Percentiles rank a stretch among this genome's conserved stretches.
These are phyloP conservation scores for Drosophila seguyi DNA, from an alignment of 1,140 invertebrate genomes.

Conservation along the genomic window DNA sequence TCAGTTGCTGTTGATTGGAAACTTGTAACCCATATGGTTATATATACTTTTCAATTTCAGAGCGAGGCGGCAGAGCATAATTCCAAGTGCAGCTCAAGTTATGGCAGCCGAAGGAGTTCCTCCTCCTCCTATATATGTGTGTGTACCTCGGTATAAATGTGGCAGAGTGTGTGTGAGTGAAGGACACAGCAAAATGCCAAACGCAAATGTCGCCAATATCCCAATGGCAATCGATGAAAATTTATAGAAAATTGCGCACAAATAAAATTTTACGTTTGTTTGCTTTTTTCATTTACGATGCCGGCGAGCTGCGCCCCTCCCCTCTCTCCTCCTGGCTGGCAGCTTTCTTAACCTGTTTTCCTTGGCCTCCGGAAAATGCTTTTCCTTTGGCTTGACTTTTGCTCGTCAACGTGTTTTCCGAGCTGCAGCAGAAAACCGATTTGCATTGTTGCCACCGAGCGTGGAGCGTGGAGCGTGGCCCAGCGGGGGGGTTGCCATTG, in stretches of 20 bases:
- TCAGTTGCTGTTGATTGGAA: conserved; percentile 74
- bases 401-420: conserved; percentile 57
- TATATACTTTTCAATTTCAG: conserved; percentile 66
- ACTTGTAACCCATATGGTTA: conserved; percentile 32
- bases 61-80: conserved; percentile 48
- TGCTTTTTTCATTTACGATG: conserved; percentile 81
- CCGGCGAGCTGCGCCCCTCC: conserved; percentile 14
- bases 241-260: conserved; percentile 83
- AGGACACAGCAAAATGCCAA: conserved; percentile 79
- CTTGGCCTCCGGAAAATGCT: conserved; percentile 60
- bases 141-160: conserved; percentile 5
- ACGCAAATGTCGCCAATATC: conserved; percentile 84
- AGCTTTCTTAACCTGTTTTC: conserved; percentile 52
- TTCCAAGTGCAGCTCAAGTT: conserved; percentile 74
- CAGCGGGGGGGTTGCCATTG: conserved; percentile 35
- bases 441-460: conserved; percentile 62
- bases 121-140: conserved; percentile 14
- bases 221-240: conserved; percentile 81
- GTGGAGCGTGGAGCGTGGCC: neutral
- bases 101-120: conserved; percentile 48
- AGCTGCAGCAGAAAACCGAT: conserved; percentile 58
- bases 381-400: conserved; percentile 65
- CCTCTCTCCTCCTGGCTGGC: neutral
- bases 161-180: conserved; percentile 40
- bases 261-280: conserved; percentile 84